A percentile compares a stretch with the other conserved stretches of the same genome.
phyloP scores from a whole-genome alignment of 2,888 invertebrate genomes.

The Drosophila picticornis region DNA sequence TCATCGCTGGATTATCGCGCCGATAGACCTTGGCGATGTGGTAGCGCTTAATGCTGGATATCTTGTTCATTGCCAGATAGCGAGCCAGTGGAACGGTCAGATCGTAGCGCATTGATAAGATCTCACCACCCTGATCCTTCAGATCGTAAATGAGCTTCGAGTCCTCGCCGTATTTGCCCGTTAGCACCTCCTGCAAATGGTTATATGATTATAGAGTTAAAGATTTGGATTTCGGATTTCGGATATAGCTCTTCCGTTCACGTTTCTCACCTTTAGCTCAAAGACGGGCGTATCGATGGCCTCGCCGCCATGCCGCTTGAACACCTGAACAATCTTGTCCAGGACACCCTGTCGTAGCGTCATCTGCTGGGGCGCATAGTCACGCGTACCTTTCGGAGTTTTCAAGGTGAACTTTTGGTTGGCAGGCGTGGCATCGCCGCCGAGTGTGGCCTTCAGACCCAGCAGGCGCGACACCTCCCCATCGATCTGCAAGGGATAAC shows the following conservation, averaged over 20 bases:
- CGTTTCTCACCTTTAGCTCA: conserved; percentile 92
- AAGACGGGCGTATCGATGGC: conserved; percentile 99
- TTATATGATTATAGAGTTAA: not conserved
- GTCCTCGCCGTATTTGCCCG: conserved; percentile 99
- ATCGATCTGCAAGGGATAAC: conserved; percentile 88
- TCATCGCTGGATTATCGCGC: conserved; percentile 98
- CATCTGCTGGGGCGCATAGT: conserved; percentile 98
- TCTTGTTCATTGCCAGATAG: conserved; percentile 99
- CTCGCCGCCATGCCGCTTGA: conserved; percentile 98
- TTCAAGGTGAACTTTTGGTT: conserved; percentile 93
- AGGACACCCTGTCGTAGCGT: conserved; percentile 94
- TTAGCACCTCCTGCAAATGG: conserved; percentile 93
- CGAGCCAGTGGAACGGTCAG: conserved; percentile 99
- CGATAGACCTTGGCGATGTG: conserved; percentile 99
- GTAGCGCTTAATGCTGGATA: conserved; percentile 96
- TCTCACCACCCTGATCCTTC: conserved; percentile 99
- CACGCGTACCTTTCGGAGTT: conserved; percentile 97
- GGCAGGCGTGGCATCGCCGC: conserved; percentile 87
- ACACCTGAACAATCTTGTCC: conserved; percentile 93
- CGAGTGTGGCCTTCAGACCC: conserved; percentile 91
- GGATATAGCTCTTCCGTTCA: not conserved
- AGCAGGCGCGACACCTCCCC: conserved; percentile 93
- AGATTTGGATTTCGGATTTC: not conserved
- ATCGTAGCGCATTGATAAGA: conserved; percentile 97
- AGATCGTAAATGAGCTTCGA: conserved; percentile 99